A percentile compares a stretch with the other conserved stretches of the same genome.
phyloP scores from a whole-genome alignment of 2,797 vertebrate genomes.

The Notolepis coatsorum region DNA sequence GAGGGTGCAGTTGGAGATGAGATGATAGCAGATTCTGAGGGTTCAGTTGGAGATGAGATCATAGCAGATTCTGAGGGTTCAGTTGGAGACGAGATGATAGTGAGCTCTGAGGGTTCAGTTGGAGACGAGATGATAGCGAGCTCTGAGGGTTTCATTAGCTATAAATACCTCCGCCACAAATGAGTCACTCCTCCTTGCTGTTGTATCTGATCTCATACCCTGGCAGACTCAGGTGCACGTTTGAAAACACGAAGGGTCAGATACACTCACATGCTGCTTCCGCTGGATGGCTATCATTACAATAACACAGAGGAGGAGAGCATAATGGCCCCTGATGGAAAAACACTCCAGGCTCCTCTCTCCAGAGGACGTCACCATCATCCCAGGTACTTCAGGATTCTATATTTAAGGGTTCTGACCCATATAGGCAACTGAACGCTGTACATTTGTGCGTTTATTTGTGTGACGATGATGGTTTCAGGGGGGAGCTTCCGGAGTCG shows the following conservation, averaged over 20 bases:
- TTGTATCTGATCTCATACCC: conserved; percentile 49
- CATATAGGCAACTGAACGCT: background rate
- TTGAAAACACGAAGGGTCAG: conserved; percentile 24
- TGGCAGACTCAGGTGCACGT: conserved; percentile 20
- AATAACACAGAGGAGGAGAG: conserved; percentile 1
- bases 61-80: too few relatives aligned
- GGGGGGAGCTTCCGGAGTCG: too few relatives aligned
- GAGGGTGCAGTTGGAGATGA: too few relatives aligned
- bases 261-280: conserved; percentile 1
- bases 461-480: background rate
- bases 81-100: too few relatives aligned
- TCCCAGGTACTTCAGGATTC: conserved; percentile 7
- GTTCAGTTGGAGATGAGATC: too few relatives aligned
- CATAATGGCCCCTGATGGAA: conserved; percentile 18
- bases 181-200: conserved; percentile 50
- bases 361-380: conserved; percentile 23
- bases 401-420: conserved; percentile 18
- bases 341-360: conserved; percentile 19
- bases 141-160: conserved; percentile 33
- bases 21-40: too few relatives aligned
- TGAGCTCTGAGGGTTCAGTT: conserved; percentile 11
- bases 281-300: conserved; percentile 4
- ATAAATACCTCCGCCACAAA: conserved; percentile 27
- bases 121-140: conserved; percentile 5
- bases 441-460: conserved; percentile 8